A percentile compares a stretch with the other conserved stretches of the same genome.
Conservation (phyloP, 2,797 vertebrate genomes). For the Apogon talboti region DNA sequence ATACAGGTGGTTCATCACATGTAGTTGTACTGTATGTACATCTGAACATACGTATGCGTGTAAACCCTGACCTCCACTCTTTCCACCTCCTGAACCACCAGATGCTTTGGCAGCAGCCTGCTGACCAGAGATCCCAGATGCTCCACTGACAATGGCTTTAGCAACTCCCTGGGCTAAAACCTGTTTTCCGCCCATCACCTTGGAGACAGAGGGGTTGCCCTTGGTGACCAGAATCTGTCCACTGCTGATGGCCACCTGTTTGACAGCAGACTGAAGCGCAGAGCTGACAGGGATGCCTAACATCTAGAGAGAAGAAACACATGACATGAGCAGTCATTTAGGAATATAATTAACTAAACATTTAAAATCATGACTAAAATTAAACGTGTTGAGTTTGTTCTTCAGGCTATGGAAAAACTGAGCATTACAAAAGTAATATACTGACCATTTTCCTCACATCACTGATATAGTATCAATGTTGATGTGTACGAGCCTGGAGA, state of each 20-base stretch:
- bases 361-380: neutral
- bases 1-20: neutral
- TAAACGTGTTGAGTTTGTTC: neutral
- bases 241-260: slow-evolving; percentile 95
- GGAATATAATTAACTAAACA: neutral
- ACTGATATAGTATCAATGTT: no score
- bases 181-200: slow-evolving; percentile 94
- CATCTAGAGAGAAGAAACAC: slow-evolving; percentile 81
- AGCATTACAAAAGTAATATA: no score
- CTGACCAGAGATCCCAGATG: slow-evolving; percentile 88
- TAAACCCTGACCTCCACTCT: slow-evolving; percentile 92
- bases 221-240: slow-evolving; percentile 98
- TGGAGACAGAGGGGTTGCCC: slow-evolving; percentile 89
- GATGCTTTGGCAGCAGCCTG: slow-evolving; percentile 88
- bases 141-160: slow-evolving; percentile 94
- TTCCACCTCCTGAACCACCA: slow-evolving; percentile 86
- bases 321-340: no score
- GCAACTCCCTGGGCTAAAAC: slow-evolving; percentile 97
- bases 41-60: slow-evolving; percentile 46
- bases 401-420: no score
- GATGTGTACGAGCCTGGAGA: no score
- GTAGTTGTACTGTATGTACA: neutral
- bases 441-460: no score
- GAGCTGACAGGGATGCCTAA: slow-evolving; percentile 93
- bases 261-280: slow-evolving; percentile 91